A percentile compares a stretch with the other conserved stretches of the same genome.
These are phyloP conservation scores for Xiphorhynchus elegans DNA, from an alignment of 2,113 vertebrate species.

Conservation along the genomic window DNA sequence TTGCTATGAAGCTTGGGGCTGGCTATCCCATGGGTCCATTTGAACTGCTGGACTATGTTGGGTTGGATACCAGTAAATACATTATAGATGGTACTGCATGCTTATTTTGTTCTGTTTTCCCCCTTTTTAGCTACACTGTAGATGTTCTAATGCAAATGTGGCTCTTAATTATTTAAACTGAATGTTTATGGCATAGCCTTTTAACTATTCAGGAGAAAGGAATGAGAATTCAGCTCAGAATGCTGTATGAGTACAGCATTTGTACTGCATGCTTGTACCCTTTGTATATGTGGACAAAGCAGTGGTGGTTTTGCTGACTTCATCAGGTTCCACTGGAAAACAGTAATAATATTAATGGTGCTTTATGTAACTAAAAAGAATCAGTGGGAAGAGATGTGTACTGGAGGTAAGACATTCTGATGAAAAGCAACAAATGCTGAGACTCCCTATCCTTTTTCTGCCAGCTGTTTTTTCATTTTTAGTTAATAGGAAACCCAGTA, in stretches of 20 bases:
- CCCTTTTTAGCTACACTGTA: background rate
- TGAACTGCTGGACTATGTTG: conserved; percentile 94
- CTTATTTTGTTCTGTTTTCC: background rate
- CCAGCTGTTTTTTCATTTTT: background rate
- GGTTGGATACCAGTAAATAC: conserved; percentile 92
- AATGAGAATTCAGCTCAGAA: background rate
- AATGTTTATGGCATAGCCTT: background rate
- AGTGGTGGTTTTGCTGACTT: background rate
- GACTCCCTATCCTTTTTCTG: background rate
- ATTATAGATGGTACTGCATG: conserved; percentile 88
- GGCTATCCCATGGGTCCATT: conserved; percentile 98
- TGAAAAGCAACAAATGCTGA: background rate
- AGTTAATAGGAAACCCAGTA: background rate
- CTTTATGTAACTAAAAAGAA: background rate
- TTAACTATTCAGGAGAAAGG: background rate
- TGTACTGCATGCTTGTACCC: background rate
- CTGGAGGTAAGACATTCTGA: background rate
- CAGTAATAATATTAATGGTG: background rate
- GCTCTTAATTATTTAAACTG: background rate
- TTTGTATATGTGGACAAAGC: background rate
- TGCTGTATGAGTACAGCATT: background rate
- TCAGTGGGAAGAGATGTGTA: background rate
- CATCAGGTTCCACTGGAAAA: background rate
- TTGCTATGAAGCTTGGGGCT: conserved; percentile 94
- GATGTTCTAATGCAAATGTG: background rate